Evolutionary conservation across 1,140 invertebrate genomes (phyloP).

Genomic region (Mamestra configurata): DNA sequence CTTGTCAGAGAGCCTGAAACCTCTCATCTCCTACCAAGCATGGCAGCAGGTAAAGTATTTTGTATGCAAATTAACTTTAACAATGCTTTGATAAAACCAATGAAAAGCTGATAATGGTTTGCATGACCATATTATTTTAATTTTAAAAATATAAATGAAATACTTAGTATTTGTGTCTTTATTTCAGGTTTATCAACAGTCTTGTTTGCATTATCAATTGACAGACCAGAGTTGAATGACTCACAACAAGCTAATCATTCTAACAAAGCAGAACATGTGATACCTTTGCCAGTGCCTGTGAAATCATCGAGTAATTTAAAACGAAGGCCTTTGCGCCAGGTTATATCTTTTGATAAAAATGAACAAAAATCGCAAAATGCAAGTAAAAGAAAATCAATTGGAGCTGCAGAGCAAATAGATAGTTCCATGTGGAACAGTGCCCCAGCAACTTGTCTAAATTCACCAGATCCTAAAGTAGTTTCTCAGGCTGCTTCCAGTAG

Average conservation of each 20-base stretch:
- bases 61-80: slow-evolving; percentile 10
- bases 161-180: slow-evolving; percentile 31
- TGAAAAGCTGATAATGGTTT: not conserved
- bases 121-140: too few relatives aligned
- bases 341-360: slow-evolving; percentile 86
- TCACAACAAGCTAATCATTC: slow-evolving; percentile 80
- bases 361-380: slow-evolving; percentile 76
- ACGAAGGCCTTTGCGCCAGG: slow-evolving; percentile 82
- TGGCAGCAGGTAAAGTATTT: slow-evolving; percentile 92
- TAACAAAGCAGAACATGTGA: slow-evolving; percentile 88
- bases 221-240: slow-evolving; percentile 94
- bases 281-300: slow-evolving; percentile 84
- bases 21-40: slow-evolving; percentile 92
- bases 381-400: slow-evolving; percentile 62
- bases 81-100: not conserved
- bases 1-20: slow-evolving; percentile 93
- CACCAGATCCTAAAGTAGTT: slow-evolving; percentile 83
- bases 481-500: slow-evolving; percentile 73
- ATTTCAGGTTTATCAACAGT: slow-evolving; percentile 93
- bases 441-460: slow-evolving; percentile 90
- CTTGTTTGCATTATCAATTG: slow-evolving; percentile 96
- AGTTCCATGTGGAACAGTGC: slow-evolving; percentile 87
- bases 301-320: slow-evolving; percentile 79
- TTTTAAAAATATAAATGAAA: slow-evolving; percentile 18
- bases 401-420: slow-evolving; percentile 61